Base-by-base conservation (phyloP, 2,888 invertebrate genomes). In the Drosophila koepferae region DNA sequence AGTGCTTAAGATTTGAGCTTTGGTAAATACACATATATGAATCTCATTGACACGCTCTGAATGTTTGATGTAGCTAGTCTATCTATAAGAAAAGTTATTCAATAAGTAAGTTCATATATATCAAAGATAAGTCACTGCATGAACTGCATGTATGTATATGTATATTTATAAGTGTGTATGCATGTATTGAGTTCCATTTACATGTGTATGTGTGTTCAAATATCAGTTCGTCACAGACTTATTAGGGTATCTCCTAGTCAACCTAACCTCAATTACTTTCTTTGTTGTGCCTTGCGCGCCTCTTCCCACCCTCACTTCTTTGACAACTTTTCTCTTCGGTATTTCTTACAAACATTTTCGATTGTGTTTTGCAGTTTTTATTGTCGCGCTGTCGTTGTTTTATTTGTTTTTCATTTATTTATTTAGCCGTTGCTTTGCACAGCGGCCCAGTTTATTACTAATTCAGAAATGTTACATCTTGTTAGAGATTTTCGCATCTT, bases 371-470 rank as follows among this genome's bases (percentile, higher is more conserved):
- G 28, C 72, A 59, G 10, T 20, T 44, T 59, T 64, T 51, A 43
- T 23, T 56, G 43, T 23, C 67, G 62, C 56, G 53, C 65, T 71
- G 63, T 72, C 74, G 43, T 66, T 78, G 43, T 66, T 78, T 78
- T 75, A 74, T 77, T 80, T 77, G 83, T 64, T 82, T 81, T 82
- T 86, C 85, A 85, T 86, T 81, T 85, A 76, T 80, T 86, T 86
- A 86, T 86, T 81, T 77, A 72, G 80, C 81, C 69, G 54, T 48
- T 62, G 72, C 56, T 76, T 54, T 60, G n/a, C 71, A 43, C 74
- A 51, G 64, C 61, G 81, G 74, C 85, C 80, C 86, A 80, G 85
- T 89, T 86, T 86, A 86, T 86, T 81, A 86, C 90, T 86, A 89
- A 86, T 86, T 89, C 88, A 86, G 74, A 86, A 82, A 81, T 87